Evolutionary conservation across 2,888 invertebrate genomes (phyloP), one percentile per base, ranked within the genome.

Genomic region (Chouioia cunea): DNA sequence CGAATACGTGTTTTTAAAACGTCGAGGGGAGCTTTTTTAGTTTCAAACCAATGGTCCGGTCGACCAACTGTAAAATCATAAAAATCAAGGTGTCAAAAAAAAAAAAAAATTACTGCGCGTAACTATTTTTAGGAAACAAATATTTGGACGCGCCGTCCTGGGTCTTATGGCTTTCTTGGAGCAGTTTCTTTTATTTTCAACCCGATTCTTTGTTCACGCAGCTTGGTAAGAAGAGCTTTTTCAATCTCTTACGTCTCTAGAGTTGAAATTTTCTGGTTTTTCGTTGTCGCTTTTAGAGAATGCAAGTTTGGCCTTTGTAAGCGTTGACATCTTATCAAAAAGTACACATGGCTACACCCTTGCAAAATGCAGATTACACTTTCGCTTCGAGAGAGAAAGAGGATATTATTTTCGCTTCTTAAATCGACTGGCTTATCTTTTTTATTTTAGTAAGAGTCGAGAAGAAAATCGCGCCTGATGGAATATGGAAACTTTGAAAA

Each of bases 21-120:
- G 18, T 12, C 65, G 23, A n/a, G 22, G 20, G 18, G 23, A 23
- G 47, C 44, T 18, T 14, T 16, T 16, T 54, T 54, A 47, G n/a
- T 10, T 46, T 46, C 62, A 20, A 50, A 44, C 65, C 59, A 56
- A 69, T 64, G 58, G 54, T 36, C 66, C 20, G 12, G 50, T 52
- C 14, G 10, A 60, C 60, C 36, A 72, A 65, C 65, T 50, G 54
- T 73, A 60, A 70, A 70, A 66, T 70, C 73, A 60, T 66, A 64
- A 70, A 70, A 70, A 70, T 73, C 66, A 63, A 56, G 62, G 12
- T 15, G 47, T 44, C n/a, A 36, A 36, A 43, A 43, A 4, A n/a
- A 16, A 46, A 65, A 62, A 66, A 52, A 63, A 59, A 64, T 58
- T 67, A 64, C 20, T 22, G 16, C 22, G 15, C 12, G n/a, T n/a